A percentile compares a stretch with the other conserved stretches of the same genome.
These are phyloP conservation scores for Acanthopleura granulata DNA, from an alignment of 2,888 invertebrate genomes.

Conservation along the genomic window DNA sequence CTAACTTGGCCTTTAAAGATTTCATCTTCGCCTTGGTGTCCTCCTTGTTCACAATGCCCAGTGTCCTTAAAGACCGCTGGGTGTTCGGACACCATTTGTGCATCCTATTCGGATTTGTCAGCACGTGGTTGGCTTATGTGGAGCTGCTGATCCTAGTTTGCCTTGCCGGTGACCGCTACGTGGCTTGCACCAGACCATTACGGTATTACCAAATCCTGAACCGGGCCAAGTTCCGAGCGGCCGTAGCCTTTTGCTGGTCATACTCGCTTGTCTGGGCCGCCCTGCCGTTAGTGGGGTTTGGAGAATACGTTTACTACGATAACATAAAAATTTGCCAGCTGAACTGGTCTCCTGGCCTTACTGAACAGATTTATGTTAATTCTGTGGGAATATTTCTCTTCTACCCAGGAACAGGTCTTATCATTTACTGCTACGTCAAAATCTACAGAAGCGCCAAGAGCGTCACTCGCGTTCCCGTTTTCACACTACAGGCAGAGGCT, in stretches of 20 bases:
- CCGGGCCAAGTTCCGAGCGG: background rate
- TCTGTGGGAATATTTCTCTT: background rate
- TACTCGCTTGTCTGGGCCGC: background rate
- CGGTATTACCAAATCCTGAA: slow-evolving; percentile 1
- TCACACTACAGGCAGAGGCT: background rate
- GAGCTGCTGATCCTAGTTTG: background rate
- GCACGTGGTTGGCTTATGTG: background rate
- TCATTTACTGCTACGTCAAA: slow-evolving; percentile 1
- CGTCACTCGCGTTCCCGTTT: background rate
- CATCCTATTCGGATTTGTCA: background rate
- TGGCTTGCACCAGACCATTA: background rate
- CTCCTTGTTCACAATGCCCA: background rate
- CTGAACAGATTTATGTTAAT: background rate
- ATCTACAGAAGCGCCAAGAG: background rate
- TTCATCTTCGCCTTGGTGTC: background rate
- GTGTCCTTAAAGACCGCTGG: background rate
- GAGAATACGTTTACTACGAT: background rate
- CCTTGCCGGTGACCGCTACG: background rate
- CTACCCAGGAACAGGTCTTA: background rate
- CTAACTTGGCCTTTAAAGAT: slow-evolving; percentile 1
- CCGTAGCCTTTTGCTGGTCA: background rate
- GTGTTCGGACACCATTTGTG: background rate
- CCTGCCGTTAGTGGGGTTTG: background rate
- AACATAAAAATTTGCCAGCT: background rate
- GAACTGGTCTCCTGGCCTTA: background rate